These are phyloP conservation scores for Agrilus cyanescens DNA, from an alignment of 2,888 invertebrate species.

Conservation along the genomic window DNA sequence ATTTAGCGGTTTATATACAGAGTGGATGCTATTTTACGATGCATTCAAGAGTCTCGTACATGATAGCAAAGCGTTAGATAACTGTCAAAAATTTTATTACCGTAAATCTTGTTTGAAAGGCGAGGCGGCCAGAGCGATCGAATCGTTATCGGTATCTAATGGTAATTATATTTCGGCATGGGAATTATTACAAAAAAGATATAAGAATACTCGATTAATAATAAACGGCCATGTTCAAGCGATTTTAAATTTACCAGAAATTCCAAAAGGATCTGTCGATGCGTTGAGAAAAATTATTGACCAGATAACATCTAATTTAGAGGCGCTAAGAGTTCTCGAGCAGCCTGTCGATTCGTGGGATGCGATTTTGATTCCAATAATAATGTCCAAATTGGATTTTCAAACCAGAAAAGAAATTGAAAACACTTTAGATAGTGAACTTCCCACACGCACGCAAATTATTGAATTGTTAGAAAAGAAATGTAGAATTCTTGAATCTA, in stretches of 20 bases:
- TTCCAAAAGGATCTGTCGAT: not conserved
- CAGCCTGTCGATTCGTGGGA: not conserved
- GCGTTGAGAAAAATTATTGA: not conserved
- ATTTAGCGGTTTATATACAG: not conserved
- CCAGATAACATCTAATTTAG: not conserved
- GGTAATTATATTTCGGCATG: not conserved
- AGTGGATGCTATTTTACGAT: not conserved
- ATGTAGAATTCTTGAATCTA: too few species aligned
- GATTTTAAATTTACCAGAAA: not conserved
- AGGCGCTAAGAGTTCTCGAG: not conserved
- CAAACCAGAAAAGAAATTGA: not conserved
- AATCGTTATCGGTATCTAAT: not conserved
- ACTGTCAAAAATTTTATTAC: not conserved
- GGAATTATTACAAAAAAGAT: not conserved
- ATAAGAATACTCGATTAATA: not conserved
- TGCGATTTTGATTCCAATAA: constrained; percentile 1
- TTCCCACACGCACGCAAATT: too few species aligned
- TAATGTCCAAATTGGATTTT: not conserved
- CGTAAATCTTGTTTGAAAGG: not conserved
- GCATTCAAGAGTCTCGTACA: not conserved
- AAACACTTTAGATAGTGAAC: too few species aligned
- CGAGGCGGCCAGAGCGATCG: not conserved
- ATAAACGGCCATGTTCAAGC: not conserved
- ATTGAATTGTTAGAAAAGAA: too few species aligned
- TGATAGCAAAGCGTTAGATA: not conserved